A percentile compares a stretch with the other conserved stretches of the same genome.
Conservation (phyloP, 1,140 invertebrate genomes). For the Samia ricini region DNA sequence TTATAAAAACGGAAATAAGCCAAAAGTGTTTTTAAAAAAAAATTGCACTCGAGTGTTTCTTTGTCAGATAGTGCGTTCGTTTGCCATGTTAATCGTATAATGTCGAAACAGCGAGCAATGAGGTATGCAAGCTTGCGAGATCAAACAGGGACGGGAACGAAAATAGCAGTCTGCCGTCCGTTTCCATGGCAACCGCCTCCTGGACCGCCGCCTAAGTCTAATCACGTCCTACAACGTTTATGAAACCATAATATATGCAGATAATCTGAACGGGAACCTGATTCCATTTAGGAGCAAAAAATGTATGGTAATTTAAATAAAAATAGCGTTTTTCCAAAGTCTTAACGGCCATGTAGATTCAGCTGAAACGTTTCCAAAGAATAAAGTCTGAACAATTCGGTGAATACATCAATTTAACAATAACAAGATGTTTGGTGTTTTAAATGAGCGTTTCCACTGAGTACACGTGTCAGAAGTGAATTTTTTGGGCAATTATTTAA, state of each 20-base stretch:
- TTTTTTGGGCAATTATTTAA: too few species aligned
- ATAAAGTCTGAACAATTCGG: too few species aligned
- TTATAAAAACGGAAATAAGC: neutral
- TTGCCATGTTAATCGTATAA: neutral
- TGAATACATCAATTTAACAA: too few species aligned
- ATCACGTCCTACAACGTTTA: neutral
- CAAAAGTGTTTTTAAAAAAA: neutral
- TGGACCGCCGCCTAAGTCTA: conserved; percentile 2
- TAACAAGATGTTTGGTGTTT: too few species aligned
- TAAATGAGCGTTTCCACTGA: too few species aligned
- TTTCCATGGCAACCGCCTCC: conserved; percentile 25
- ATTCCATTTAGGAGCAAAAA: neutral
- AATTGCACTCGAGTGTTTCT: neutral
- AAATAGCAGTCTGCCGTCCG: conserved; percentile 20
- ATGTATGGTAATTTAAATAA: too few species aligned
- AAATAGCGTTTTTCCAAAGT: too few species aligned
- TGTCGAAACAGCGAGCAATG: conserved; percentile 9
- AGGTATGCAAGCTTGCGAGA: conserved; percentile 15
- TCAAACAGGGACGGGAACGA: conserved; percentile 21
- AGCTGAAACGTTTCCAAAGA: too few species aligned
- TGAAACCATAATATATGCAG: neutral
- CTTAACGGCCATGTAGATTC: too few species aligned
- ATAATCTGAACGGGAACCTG: neutral
- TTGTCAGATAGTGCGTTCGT: neutral
- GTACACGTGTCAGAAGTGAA: too few species aligned